A percentile compares a stretch with the other conserved stretches of the same genome.
Conservation (phyloP, 2,888 invertebrate species). For the Sesia apiformis region DNA sequence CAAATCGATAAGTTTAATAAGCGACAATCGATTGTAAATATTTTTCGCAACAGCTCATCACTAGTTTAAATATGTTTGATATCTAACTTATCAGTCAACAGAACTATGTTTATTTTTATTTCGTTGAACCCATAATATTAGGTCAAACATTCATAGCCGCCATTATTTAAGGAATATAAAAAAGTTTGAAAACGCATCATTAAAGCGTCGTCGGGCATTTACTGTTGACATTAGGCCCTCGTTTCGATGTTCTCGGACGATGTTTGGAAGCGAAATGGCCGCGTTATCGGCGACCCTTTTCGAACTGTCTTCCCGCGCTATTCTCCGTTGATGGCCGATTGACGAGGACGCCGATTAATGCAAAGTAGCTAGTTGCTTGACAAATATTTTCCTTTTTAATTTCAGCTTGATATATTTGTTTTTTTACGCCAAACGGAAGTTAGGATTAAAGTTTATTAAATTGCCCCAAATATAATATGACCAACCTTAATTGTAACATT, state of each 20-base stretch:
- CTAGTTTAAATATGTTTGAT: too few species aligned
- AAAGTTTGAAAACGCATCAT: conserved; percentile 2
- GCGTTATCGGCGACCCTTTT: conserved; percentile 16
- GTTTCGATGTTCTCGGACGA: conserved; percentile 16
- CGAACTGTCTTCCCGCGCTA: conserved; percentile 29
- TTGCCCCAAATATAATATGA: too few species aligned
- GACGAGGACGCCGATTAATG: not conserved
- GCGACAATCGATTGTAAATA: too few species aligned
- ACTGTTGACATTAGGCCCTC: conserved; percentile 14
- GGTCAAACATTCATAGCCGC: not conserved
- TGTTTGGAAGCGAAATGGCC: conserved; percentile 20
- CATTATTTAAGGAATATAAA: not conserved
- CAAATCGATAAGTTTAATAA: too few species aligned
- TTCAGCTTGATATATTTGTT: too few species aligned
- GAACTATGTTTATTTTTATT: not conserved
- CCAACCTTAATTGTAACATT: too few species aligned
- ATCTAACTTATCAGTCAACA: not conserved
- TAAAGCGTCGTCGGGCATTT: conserved; percentile 12
- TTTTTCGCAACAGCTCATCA: too few species aligned
- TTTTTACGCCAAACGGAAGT: too few species aligned
- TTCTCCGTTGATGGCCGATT: conserved; percentile 18
- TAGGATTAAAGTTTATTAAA: too few species aligned
- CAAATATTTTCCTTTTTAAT: not conserved
- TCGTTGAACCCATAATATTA: not conserved
- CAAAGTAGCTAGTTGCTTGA: not conserved